Evolutionary conservation across 2,113 vertebrate species (phyloP).

Genomic region (Anoplopoma fimbria): DNA sequence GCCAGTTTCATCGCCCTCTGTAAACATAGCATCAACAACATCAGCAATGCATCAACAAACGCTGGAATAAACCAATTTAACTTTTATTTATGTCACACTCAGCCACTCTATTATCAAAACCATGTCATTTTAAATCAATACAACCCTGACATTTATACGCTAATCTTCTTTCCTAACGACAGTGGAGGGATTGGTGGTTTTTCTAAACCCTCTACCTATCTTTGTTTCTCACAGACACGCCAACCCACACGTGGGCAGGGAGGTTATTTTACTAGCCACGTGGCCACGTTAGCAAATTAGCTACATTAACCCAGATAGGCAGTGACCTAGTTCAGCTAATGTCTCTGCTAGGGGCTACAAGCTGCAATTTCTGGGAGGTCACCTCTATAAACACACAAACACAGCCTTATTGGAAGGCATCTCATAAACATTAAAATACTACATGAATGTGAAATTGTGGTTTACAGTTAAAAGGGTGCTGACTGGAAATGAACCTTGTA

Average conservation of each 20-base stretch:
- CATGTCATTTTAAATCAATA: constrained; percentile 32
- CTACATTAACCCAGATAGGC: constrained; percentile 73
- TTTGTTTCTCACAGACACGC: constrained; percentile 8
- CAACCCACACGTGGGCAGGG: constrained; percentile 18
- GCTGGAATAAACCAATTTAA: constrained; percentile 13
- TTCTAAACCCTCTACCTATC: neutral
- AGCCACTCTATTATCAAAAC: neutral
- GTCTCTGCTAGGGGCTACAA: constrained; percentile 23
- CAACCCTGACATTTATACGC: neutral
- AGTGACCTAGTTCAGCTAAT: constrained; percentile 71
- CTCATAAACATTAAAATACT: constrained; percentile 21
- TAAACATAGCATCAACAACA: constrained; percentile 36
- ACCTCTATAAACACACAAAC: constrained; percentile 22
- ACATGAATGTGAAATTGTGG: constrained; percentile 13
- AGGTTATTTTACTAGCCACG: constrained; percentile 41
- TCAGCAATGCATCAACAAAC: constrained; percentile 31
- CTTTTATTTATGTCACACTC: constrained; percentile 2
- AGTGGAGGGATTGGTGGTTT: constrained; percentile 19
- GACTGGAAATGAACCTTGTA: constrained; percentile 1
- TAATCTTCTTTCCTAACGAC: constrained; percentile 13
- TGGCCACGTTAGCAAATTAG: constrained; percentile 41
- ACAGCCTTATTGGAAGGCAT: constrained; percentile 16
- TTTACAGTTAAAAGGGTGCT: neutral
- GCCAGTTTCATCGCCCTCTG: constrained; percentile 86
- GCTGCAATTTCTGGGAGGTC: constrained; percentile 11